Conservation (phyloP, 2,888 invertebrate species). For the Orthosia incerta region DNA sequence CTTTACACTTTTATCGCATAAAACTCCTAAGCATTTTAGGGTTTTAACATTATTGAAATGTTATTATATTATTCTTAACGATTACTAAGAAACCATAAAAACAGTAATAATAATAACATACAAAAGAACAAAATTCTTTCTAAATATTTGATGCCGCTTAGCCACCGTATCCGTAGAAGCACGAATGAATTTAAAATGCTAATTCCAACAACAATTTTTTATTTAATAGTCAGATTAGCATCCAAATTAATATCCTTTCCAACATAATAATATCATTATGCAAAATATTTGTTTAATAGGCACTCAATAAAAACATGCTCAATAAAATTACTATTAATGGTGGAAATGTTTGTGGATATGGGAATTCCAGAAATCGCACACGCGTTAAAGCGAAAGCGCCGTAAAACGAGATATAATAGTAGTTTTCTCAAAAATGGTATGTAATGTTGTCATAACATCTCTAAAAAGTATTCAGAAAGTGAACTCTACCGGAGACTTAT, state of each 20-base stretch:
- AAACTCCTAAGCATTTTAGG: slow-evolving; percentile 21
- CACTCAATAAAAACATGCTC: neutral
- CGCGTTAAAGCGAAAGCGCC: neutral
- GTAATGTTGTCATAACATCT: too few relatives aligned
- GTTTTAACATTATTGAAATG: slow-evolving; percentile 24
- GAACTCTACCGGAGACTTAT: too few relatives aligned
- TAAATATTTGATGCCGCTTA: slow-evolving; percentile 15
- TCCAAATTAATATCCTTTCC: slow-evolving; percentile 22
- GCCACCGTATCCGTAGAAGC: slow-evolving; percentile 6
- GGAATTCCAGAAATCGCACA: slow-evolving; percentile 6
- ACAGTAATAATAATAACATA: slow-evolving; percentile 31
- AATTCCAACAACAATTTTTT: slow-evolving; percentile 34
- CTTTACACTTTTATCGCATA: neutral
- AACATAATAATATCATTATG: slow-evolving; percentile 2
- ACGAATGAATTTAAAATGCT: slow-evolving; percentile 34
- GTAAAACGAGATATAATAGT: slow-evolving; percentile 6
- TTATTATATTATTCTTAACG: slow-evolving; percentile 20
- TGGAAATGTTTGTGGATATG: neutral
- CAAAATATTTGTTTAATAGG: slow-evolving; percentile 8
- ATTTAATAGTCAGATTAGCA: slow-evolving; percentile 45
- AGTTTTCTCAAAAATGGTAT: too few relatives aligned
- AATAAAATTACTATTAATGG: neutral
- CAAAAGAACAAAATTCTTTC: slow-evolving; percentile 21
- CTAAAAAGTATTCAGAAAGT: too few relatives aligned
- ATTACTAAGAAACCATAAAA: slow-evolving; percentile 37